phyloP scores from a whole-genome alignment of 2,888 invertebrate genomes.

The Lasioglossum pauxillum region DNA sequence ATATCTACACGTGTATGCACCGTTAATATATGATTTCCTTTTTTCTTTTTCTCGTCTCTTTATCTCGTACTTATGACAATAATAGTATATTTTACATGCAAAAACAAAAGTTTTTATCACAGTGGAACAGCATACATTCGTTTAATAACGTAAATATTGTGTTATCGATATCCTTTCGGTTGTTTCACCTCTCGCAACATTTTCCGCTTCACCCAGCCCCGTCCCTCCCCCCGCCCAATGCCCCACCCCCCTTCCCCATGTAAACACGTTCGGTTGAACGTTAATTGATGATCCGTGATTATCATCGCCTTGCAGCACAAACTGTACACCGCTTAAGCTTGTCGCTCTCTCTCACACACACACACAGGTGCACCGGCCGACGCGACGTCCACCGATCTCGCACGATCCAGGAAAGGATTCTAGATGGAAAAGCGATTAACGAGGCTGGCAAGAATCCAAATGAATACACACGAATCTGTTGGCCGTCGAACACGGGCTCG shows the following conservation, averaged over 20 bases:
- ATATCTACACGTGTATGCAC: slow-evolving; percentile 60
- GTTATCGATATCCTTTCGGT: slow-evolving; percentile 64
- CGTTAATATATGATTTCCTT: slow-evolving; percentile 65
- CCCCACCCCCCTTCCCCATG: neutral
- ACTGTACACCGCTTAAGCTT: slow-evolving; percentile 37
- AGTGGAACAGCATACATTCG: slow-evolving; percentile 84
- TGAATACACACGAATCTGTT: slow-evolving; percentile 54
- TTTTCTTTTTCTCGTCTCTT: slow-evolving; percentile 41
- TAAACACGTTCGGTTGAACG: slow-evolving; percentile 35
- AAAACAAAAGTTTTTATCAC: slow-evolving; percentile 84
- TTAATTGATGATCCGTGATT: slow-evolving; percentile 59
- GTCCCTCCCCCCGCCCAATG: slow-evolving; percentile 24
- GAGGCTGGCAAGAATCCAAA: slow-evolving; percentile 61
- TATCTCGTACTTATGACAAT: slow-evolving; percentile 78
- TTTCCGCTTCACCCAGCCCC: slow-evolving; percentile 7
- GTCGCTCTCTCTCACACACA: slow-evolving; percentile 19
- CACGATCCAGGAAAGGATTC: slow-evolving; percentile 25
- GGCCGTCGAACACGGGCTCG: slow-evolving; percentile 29
- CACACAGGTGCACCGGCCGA: slow-evolving; percentile 24
- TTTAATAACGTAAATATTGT: slow-evolving; percentile 79
- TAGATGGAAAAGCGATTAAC: neutral
- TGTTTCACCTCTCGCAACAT: slow-evolving; percentile 4
- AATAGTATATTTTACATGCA: slow-evolving; percentile 83
- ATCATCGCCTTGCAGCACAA: slow-evolving; percentile 65
- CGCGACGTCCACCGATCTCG: slow-evolving; percentile 13